phyloP scores from a whole-genome alignment of 2,113 vertebrate species.

The Nematolebias whitei region DNA sequence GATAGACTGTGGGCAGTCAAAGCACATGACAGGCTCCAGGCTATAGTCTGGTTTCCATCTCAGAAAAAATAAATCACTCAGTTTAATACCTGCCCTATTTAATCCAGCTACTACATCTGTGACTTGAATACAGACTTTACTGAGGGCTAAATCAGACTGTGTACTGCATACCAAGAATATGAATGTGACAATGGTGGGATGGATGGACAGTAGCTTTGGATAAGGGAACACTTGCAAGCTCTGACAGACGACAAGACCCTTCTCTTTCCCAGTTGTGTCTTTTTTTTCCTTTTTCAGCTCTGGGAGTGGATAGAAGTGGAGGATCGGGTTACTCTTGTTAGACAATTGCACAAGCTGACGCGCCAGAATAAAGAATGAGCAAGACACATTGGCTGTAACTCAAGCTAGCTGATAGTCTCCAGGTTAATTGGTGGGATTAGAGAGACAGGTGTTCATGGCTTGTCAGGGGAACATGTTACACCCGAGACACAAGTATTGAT shows the following conservation, averaged over 20 bases:
- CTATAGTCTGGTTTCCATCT: conserved; percentile 68
- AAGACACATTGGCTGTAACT: conserved; percentile 64
- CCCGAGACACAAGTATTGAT: conserved; percentile 61
- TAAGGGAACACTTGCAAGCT: conserved; percentile 19
- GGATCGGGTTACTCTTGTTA: conserved; percentile 73
- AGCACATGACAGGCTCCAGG: conserved; percentile 55
- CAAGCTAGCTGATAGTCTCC: conserved; percentile 55
- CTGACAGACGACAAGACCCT: conserved; percentile 57
- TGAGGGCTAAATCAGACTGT: conserved; percentile 35
- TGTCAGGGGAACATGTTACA: conserved; percentile 52
- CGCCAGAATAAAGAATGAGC: conserved; percentile 56
- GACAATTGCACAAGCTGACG: conserved; percentile 69
- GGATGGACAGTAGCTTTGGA: conserved; percentile 24
- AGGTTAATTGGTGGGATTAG: conserved; percentile 80
- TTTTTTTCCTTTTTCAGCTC: conserved; percentile 27
- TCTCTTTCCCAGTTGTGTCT: conserved; percentile 44
- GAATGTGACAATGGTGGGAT: conserved; percentile 22
- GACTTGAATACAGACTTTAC: conserved; percentile 51
- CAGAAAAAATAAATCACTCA: conserved; percentile 66
- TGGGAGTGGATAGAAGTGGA: conserved; percentile 41
- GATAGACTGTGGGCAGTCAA: conserved; percentile 50
- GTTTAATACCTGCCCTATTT: conserved; percentile 68
- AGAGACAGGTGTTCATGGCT: conserved; percentile 75
- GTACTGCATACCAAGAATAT: conserved; percentile 41
- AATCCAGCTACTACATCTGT: conserved; percentile 60